Evolutionary conservation across 2,113 vertebrate species (phyloP).

Genomic region (Rhinogobius similis): DNA sequence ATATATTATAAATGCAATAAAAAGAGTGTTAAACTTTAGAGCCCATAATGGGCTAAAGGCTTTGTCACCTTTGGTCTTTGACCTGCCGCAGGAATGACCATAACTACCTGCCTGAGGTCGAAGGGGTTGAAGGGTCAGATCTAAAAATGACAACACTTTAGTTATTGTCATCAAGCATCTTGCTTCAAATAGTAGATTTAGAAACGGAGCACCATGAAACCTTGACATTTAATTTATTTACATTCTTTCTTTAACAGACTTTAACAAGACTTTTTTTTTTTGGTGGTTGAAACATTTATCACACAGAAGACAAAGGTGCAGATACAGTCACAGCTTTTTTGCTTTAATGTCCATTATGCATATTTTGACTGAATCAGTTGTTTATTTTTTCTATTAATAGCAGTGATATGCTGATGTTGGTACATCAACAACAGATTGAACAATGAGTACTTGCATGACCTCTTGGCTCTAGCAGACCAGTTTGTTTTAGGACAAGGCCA

Average conservation of each 20-base stretch:
- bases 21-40: constrained; percentile 33
- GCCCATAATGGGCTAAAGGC: constrained; percentile 36
- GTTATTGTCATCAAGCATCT: not conserved
- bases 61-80: constrained; percentile 41
- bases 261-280: no score
- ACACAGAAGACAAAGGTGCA: not conserved
- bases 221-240: not conserved
- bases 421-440: constrained; percentile 30
- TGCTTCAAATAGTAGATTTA: not conserved
- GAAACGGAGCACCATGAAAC: not conserved
- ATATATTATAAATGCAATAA: no score
- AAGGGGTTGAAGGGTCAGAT: not conserved
- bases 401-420: constrained; percentile 4
- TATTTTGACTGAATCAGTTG: not conserved
- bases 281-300: no score
- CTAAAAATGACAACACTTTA: constrained; percentile 7
- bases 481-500: constrained; percentile 38
- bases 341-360: no score
- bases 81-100: constrained; percentile 37
- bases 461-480: constrained; percentile 32
- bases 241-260: no score
- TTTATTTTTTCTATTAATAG: not conserved
- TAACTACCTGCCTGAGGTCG: constrained; percentile 23
- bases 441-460: constrained; percentile 39
- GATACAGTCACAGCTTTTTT: no score